These are phyloP conservation scores for Eilema sororculum DNA, from an alignment of 2,888 invertebrate species.

Conservation along the genomic window DNA sequence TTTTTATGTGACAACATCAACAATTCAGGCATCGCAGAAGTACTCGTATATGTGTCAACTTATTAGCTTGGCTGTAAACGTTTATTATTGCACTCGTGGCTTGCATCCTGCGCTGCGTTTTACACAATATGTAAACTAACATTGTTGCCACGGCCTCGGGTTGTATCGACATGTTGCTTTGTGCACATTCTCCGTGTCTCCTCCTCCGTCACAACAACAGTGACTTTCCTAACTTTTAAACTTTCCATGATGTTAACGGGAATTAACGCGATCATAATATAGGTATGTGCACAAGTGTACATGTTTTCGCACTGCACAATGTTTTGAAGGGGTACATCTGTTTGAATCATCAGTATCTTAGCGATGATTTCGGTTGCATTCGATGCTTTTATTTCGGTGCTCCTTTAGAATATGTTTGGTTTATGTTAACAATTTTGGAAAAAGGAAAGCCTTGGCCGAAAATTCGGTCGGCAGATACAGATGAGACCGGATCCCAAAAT, in stretches of 20 bases:
- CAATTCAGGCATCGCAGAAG: not conserved
- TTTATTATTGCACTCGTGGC: slow-evolving; percentile 11
- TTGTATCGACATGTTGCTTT: slow-evolving; percentile 9
- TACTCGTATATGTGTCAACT: slow-evolving; percentile 12
- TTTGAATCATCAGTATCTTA: not conserved
- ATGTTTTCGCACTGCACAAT: not conserved
- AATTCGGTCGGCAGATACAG: not conserved
- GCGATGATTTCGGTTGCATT: too few species aligned
- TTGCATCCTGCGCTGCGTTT: slow-evolving; percentile 21
- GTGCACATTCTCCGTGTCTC: not conserved
- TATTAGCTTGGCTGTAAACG: slow-evolving; percentile 16
- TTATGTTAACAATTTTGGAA: not conserved
- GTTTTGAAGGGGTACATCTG: not conserved
- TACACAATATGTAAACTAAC: slow-evolving; percentile 19
- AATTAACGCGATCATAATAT: not conserved
- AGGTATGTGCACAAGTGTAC: not conserved
- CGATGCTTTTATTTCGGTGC: too few species aligned
- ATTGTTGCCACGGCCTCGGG: slow-evolving; percentile 14
- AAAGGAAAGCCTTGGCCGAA: not conserved
- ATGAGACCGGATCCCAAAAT: not conserved
- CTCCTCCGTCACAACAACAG: too few species aligned
- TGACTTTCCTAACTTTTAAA: not conserved
- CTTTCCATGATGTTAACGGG: not conserved
- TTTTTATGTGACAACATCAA: slow-evolving; percentile 22
- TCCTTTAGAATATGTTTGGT: not conserved